Evolutionary conservation across 2,888 invertebrate species (phyloP), one percentile per base, ranked within the genome.

Genomic region (Latrodectus elegans): DNA sequence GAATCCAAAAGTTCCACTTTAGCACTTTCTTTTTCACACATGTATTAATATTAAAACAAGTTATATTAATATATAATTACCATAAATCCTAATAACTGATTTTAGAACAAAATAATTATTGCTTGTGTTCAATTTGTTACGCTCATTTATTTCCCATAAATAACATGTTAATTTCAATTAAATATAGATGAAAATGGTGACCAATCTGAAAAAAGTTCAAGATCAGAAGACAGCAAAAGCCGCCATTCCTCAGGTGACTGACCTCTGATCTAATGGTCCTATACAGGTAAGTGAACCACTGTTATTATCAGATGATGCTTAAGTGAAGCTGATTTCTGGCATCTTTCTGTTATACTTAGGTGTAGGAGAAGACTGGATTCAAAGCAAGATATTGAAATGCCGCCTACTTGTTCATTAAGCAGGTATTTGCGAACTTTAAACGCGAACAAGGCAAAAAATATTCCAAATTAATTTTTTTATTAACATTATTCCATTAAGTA

Each of bases 351-450:
- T 82, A 80, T 82, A 72, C 75, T n/a, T 82, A 88, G 83, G 84
- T 88, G 79, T 84, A 67, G 75, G 51, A 81, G 88, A 88, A 88
- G 88, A 84, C 38, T 72, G 84, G 88, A 84, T 73, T 87, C 86
- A 79, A 60, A 79, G 55, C 79, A 75, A 71, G 74, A 85, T 83
- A 77, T 78, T 65, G 52, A 73, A 78, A 77, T 79, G 81, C 81
- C 26, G 80, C 53, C 76, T 80, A 67, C 74, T 52, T 65, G 86
- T 85, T 80, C 74, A 76, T 22, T 70, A 81, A 60, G 71, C 86
- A 87, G 86, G 86, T 87, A 87, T 87, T 87, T 87, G 86, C 86
- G 86, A 49, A 71, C 81, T 87, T 87, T 87, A 87, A 85, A 79
- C 70, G 75, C 72, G 79, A 75, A 60, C 52, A 73, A 73, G 73